Base-by-base conservation (phyloP, 2,888 invertebrate species). In the Mimumesa dahlbomi region DNA sequence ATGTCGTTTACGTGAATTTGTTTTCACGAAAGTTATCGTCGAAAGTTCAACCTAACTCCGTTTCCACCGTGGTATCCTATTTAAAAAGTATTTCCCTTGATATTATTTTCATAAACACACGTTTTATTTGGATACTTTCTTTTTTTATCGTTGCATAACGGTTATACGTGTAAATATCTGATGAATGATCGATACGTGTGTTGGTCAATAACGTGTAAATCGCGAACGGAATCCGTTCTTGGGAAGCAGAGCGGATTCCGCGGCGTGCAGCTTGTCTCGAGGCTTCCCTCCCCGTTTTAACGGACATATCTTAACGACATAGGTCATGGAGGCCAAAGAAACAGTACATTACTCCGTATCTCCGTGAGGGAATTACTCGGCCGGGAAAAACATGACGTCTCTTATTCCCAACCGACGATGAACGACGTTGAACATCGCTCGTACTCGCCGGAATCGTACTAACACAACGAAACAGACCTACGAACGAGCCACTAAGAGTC, bases 301-400 rank as follows among this genome's bases (percentile, higher is more conserved):
- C 54, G 58, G 69, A 54, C 75, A 58, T 77, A 74, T 81, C 80
- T 79, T 79, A 82, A 82, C 75, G 73, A 77, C 81, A 70, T 73
- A 62, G 81, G 69, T 82, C 82, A 69, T 21, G 70, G 71, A 68
- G 81, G 75, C 42, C 69, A 79, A 73, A 80, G 82, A 73, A 79
- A 73, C 77, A 66, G 70, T 64, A 82, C 79, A 77, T 77, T 75
- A 65, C 75, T 38, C 48, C 63, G 82, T 77, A 73, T 69, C 81
- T 75, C 68, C 65, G 61, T 29, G 70, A 69, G 65, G 77, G 67
- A 77, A 82, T 82, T 73, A 57, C 66, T 67, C 64, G 43, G 21
- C 25, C 43, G 40, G 49, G 73, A 75, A 77, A 74, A 69, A 79
- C 74, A 57, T 34, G 40, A 59, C 45, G 42, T 62, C 40, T 53